A percentile compares a stretch with the other conserved stretches of the same genome.
Evolutionary conservation across 2,888 invertebrate species (phyloP).

Genomic region (Andrena bucephala): DNA sequence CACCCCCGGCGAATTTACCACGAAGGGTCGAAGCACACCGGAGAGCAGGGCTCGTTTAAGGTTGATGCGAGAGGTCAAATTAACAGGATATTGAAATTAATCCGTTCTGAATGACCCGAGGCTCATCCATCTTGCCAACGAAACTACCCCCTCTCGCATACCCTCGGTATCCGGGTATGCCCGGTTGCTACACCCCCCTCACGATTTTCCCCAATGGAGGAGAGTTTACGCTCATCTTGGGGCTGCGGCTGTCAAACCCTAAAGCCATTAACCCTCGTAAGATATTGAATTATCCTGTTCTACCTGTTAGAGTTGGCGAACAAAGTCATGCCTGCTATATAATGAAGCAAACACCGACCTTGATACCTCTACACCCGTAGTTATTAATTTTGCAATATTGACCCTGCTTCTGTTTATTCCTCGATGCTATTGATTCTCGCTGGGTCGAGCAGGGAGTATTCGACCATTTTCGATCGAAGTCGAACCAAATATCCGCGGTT

Average conservation of each 20-base stretch:
- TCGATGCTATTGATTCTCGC: not conserved
- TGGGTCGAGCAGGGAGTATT: not conserved
- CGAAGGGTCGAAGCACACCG: constrained; percentile 6
- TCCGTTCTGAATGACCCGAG: constrained; percentile 74
- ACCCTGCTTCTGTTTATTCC: not conserved
- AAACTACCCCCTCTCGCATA: constrained; percentile 38
- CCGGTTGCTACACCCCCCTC: not conserved
- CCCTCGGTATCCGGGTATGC: not conserved
- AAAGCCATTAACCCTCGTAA: constrained; percentile 66
- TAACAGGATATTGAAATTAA: constrained; percentile 78
- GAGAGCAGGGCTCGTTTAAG: constrained; percentile 54
- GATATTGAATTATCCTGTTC: constrained; percentile 68
- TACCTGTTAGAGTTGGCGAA: constrained; percentile 34
- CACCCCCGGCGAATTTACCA: constrained; percentile 17
- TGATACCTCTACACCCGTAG: not conserved
- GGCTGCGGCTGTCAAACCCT: constrained; percentile 51
- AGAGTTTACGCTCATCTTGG: constrained; percentile 57
- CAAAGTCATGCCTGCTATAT: constrained; percentile 23
- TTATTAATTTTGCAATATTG: constrained; percentile 30
- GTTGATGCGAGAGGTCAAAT: constrained; percentile 73
- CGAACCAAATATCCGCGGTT: not conserved
- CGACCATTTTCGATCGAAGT: not conserved
- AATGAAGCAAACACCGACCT: not conserved
- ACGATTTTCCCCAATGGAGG: constrained; percentile 46
- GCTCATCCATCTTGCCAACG: constrained; percentile 74